phyloP scores from a whole-genome alignment of 1,140 invertebrate species.

The Caenorhabditis inopinata region DNA sequence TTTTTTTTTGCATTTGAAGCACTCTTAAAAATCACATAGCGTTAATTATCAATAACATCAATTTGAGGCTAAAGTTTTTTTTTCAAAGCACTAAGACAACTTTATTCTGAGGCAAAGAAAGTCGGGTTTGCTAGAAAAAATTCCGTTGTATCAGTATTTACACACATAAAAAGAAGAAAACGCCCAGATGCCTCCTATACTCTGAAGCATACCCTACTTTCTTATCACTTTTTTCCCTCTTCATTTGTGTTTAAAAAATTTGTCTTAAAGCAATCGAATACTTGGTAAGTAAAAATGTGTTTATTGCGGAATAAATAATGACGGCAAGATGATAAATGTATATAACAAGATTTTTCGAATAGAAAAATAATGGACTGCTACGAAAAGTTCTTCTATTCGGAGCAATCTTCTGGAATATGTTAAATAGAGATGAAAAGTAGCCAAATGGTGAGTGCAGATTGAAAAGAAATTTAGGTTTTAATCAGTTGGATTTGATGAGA shows the following conservation, averaged over 20 bases:
- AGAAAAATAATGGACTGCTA: too few species aligned
- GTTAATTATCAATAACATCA: too few species aligned
- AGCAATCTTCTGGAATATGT: neutral
- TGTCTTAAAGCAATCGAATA: neutral
- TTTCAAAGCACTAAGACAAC: too few species aligned
- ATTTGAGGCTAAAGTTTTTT: too few species aligned
- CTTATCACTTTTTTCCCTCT: slow-evolving; percentile 16
- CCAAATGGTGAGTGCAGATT: slow-evolving; percentile 7
- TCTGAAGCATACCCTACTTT: too few species aligned
- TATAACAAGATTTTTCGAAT: neutral
- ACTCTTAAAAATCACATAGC: too few species aligned
- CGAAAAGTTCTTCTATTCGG: neutral
- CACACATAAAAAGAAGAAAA: slow-evolving; percentile 10
- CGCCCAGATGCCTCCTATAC: neutral
- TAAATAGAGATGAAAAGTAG: slow-evolving; percentile 9
- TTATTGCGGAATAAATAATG: slow-evolving; percentile 24
- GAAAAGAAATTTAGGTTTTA: neutral
- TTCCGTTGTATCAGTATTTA: neutral
- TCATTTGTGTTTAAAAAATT: neutral
- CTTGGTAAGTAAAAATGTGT: neutral
- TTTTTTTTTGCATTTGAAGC: too few species aligned
- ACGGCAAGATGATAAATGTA: slow-evolving; percentile 27
- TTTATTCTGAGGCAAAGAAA: too few species aligned
- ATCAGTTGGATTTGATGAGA: slow-evolving; percentile 1
- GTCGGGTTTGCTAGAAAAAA: too few species aligned